Evolutionary conservation across 2,888 invertebrate genomes (phyloP).

Genomic region (Maniola hyperantus): DNA sequence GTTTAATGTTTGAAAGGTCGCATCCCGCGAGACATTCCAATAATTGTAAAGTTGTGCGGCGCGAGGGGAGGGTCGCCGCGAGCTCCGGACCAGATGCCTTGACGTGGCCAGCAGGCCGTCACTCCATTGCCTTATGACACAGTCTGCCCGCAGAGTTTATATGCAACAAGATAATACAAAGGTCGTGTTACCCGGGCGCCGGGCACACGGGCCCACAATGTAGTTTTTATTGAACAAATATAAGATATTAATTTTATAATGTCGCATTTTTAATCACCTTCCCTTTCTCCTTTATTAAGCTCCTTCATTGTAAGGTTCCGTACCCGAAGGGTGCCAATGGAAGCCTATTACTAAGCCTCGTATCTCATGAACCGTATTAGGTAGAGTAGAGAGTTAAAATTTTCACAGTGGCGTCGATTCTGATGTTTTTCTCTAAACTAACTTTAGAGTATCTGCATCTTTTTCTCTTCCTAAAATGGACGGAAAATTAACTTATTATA

Average conservation of each 20-base stretch:
- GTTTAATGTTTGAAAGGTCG: slow-evolving; percentile 70
- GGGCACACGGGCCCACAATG: slow-evolving; percentile 82
- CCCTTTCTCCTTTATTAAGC: not conserved
- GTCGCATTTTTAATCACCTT: slow-evolving; percentile 64
- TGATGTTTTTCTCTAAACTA: too few relatives aligned
- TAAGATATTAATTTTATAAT: slow-evolving; percentile 83
- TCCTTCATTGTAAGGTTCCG: too few relatives aligned
- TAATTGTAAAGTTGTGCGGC: slow-evolving; percentile 72
- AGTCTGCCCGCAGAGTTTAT: slow-evolving; percentile 83
- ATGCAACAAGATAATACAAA: slow-evolving; percentile 82
- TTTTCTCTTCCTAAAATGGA: too few relatives aligned
- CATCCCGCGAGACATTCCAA: slow-evolving; percentile 81
- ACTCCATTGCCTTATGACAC: slow-evolving; percentile 81
- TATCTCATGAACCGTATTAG: too few relatives aligned
- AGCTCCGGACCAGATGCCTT: slow-evolving; percentile 69
- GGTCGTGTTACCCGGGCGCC: slow-evolving; percentile 82
- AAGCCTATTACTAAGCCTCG: too few relatives aligned
- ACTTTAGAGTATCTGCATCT: too few relatives aligned
- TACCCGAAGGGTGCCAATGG: too few relatives aligned
- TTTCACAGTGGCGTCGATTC: too few relatives aligned
- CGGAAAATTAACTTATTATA: too few relatives aligned
- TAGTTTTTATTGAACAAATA: slow-evolving; percentile 83
- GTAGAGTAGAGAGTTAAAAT: too few relatives aligned
- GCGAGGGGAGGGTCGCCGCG: slow-evolving; percentile 48
- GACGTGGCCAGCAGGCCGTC: slow-evolving; percentile 55